Conservation (phyloP, 2,888 invertebrate species). For the Rhingia rostrata region DNA sequence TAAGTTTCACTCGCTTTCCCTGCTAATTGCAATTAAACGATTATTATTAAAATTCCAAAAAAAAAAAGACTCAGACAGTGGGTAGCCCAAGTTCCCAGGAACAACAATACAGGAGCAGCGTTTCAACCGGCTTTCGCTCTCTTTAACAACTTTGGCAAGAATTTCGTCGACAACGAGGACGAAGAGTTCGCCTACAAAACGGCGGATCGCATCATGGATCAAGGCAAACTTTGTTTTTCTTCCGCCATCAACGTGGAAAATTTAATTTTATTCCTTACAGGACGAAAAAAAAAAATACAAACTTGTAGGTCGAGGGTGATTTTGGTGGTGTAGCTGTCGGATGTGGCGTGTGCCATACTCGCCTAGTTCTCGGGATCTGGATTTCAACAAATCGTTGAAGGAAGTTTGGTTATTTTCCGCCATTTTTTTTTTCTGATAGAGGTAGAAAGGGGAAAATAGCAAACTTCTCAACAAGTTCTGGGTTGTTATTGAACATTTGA, state of each 20-base stretch:
- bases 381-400: conserved; percentile 19
- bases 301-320: neutral
- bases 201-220: conserved; percentile 46
- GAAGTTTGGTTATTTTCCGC: conserved; percentile 3
- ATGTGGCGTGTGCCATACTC: conserved; percentile 43
- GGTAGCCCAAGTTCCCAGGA: neutral
- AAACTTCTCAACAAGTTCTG: conserved; percentile 39
- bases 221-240: conserved; percentile 31
- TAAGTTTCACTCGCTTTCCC: conserved; percentile 17
- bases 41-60: conserved; percentile 59
- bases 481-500: conserved; percentile 42
- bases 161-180: conserved; percentile 4
- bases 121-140: conserved; percentile 1
- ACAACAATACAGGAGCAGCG: too few species aligned
- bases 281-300: neutral
- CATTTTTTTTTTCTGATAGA: neutral
- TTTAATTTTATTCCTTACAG: conserved; percentile 14
- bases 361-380: conserved; percentile 8
- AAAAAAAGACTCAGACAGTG: too few species aligned
- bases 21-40: conserved; percentile 61
- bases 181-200: neutral
- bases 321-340: conserved; percentile 29
- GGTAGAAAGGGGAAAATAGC: conserved; percentile 2
- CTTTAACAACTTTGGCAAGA: conserved; percentile 27
- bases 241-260: neutral